These are phyloP conservation scores for Andrena chrysosceles DNA, from an alignment of 2,888 invertebrate species.

Conservation along the genomic window DNA sequence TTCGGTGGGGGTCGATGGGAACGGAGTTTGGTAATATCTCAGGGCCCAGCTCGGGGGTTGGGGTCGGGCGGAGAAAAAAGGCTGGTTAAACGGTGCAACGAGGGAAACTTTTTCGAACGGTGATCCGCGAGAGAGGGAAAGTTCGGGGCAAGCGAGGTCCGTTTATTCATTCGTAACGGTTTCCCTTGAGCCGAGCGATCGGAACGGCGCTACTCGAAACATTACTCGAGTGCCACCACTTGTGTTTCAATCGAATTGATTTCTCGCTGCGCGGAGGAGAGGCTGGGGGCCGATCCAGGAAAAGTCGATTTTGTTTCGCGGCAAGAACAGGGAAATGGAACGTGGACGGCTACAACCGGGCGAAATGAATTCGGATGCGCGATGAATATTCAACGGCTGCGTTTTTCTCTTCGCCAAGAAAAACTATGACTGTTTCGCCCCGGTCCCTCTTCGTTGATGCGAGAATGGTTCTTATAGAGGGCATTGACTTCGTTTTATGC, in stretches of 20 bases:
- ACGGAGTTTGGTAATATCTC: constrained; percentile 19
- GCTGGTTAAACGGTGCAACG: constrained; percentile 3
- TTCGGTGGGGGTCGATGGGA: neutral
- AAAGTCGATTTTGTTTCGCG: constrained; percentile 19
- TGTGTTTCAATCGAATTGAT: constrained; percentile 17
- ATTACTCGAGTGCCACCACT: neutral
- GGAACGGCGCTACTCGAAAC: constrained; percentile 9
- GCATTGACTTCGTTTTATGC: neutral
- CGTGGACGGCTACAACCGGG: constrained; percentile 6
- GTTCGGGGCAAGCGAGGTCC: constrained; percentile 1
- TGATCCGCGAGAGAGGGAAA: constrained; percentile 20
- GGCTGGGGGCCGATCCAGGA: neutral
- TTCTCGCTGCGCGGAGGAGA: neutral
- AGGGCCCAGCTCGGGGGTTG: neutral
- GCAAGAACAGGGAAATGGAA: constrained; percentile 32
- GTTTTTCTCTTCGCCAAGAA: constrained; percentile 24
- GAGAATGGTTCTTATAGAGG: constrained; percentile 12
- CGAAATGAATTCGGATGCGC: constrained; percentile 39
- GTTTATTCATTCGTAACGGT: constrained; percentile 47
- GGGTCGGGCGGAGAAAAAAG: neutral
- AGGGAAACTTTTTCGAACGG: constrained; percentile 28
- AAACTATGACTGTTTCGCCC: constrained; percentile 23
- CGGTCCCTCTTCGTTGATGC: neutral
- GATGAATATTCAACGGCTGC: constrained; percentile 46
- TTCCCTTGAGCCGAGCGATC: neutral